Conservation (phyloP, 2,797 vertebrate species). For the Poliocrania exsul region DNA sequence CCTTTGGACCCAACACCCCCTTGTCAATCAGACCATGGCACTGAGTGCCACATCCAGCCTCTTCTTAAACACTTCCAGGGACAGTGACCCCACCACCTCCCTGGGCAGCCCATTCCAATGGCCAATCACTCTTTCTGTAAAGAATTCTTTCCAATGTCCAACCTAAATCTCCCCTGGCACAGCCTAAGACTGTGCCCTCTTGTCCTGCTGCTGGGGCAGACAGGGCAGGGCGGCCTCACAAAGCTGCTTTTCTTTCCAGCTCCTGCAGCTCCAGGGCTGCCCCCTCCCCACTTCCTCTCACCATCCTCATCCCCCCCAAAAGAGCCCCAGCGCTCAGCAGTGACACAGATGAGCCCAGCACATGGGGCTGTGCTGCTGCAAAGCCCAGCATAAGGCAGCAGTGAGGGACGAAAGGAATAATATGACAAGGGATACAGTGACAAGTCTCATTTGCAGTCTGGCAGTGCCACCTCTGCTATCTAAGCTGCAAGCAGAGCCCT, state of each 20-base stretch:
- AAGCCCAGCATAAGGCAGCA: not conserved
- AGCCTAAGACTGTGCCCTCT: no score
- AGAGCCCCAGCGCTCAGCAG: not conserved
- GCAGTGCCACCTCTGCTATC: not conserved
- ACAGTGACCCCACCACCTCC: no score
- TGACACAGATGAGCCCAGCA: not conserved
- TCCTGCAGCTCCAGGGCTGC: not conserved
- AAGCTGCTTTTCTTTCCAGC: constrained; percentile 12
- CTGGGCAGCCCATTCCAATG: no score
- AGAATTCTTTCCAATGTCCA: no score
- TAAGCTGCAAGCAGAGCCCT: not conserved
- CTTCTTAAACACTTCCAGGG: no score
- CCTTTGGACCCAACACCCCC: no score
- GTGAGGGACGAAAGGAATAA: not conserved
- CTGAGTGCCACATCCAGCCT: no score
- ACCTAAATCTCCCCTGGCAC: no score
- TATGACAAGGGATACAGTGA: not conserved
- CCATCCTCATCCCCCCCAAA: not conserved
- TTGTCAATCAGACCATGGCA: no score
- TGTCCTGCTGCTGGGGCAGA: not conserved
- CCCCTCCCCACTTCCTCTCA: not conserved
- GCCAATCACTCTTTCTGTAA: no score
- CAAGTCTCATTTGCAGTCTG: not conserved
- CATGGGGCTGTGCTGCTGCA: not conserved
- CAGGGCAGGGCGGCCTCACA: not conserved